Base-by-base conservation (phyloP, 2,888 invertebrate species). In the Acanthosepion pharaonis region DNA sequence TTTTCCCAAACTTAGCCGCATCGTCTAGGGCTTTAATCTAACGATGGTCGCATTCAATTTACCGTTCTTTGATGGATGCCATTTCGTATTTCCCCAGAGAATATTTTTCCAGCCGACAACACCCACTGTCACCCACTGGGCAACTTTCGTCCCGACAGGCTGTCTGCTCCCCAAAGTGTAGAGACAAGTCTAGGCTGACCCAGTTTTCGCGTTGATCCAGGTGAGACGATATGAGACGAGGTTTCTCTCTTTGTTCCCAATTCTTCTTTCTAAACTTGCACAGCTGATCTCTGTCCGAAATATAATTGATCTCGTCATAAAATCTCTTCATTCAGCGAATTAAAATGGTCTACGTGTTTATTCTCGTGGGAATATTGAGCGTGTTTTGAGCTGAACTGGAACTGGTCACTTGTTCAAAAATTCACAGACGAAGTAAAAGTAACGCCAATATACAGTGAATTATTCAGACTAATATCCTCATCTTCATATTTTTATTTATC, bases 21-120 rank as follows among this genome's bases (percentile, higher is more conserved):
- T 78, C 78, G 78, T n/a, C n/a, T 9, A 33, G 78, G n/a, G 78
- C 11, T 78, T 78, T 78, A 78, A 78, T 78, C 78, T 78, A 78
- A 78, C 78, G 78, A 78, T n/a, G 78, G 78, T 78, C 78, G n/a
- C 78, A 78, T 78, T 78, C 78, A 78, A 78, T 78, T 78, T 78
- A 78, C n/a, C n/a, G 4, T 33, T 78, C 78, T 78, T 78, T 78
- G 78, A 78, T n/a, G 78, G n/a, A 78, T 78, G 78, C 33, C n/a
- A 18, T n/a, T n/a, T 78, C 33, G n/a, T n/a, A 78, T 78, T 78
- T 78, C 78, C 78, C 78, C n/a, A n/a, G 78, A 15, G 78, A 33
- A 78, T n/a, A n/a, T n/a, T 33, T n/a, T n/a, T 33, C n/a, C 78
- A n/a, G 0, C n/a, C 78, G 78, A 78, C 78, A 78, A 78, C 11